Evolutionary conservation across 1,140 invertebrate genomes (phyloP), one percentile per base, ranked within the genome.

Genomic region (Aphelenchoides avenae): DNA sequence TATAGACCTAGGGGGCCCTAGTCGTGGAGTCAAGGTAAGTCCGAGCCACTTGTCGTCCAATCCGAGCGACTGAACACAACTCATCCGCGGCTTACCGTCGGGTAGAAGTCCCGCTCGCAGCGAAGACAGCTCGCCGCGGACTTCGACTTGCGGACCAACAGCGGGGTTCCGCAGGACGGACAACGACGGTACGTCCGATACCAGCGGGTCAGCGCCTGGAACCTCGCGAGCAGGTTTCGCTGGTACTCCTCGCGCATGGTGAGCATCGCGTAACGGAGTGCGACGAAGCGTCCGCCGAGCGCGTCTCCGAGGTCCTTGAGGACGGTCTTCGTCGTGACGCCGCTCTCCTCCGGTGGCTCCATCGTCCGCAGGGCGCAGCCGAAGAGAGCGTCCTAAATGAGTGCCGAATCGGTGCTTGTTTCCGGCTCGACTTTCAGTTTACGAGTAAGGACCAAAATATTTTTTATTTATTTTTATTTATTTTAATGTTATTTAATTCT

Each of bases 251-350:
- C 49, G 24, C 7, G 20, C 39, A 73, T 44, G 18, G 58, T 75
- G 18, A 73, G 34, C 73, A 77, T 75, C 3, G 70, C 70, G 36
- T 52, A 29, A 42, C 73, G 37, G 5, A 74, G 54, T 18, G 59
- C 60, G 13, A 76, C 48, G 37, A 73, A 76, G 0, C 57, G n/a
- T n/a, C 68, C 73, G 39, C 70, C 66, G n/a, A 73, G 41, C 2
- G 33, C 29, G 20, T 18, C 24, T 15, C 48, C 67, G 27, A 66
- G 46, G 13, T 70, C 29, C 30, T 36, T 40, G 29, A 26, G 26
- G 13, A 42, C 20, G 13, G 18, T 29, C 26, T 59, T 18, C 11
- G 6, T 26, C 9, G 55, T 61, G 30, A 57, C 63, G 24, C 53
- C 31, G 42, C 63, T 59, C 18, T 60, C 68, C 27, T 40, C 37